A percentile compares a stretch with the other conserved stretches of the same genome.
Evolutionary conservation across 1,140 invertebrate genomes (phyloP).

Genomic region (Wiebesia pumilae): DNA sequence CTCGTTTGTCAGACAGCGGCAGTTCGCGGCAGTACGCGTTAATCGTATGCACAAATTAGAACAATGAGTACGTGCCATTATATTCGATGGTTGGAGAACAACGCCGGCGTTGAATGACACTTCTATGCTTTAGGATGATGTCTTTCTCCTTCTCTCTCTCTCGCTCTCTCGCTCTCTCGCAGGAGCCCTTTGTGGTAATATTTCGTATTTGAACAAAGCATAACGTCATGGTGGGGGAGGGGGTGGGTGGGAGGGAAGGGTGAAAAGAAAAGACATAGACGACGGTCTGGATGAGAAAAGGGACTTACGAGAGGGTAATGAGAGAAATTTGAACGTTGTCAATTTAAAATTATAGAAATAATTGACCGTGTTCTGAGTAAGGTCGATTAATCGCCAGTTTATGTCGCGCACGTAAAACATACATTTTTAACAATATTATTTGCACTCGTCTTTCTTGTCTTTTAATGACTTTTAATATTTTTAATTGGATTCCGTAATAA

Average conservation of each 20-base stretch:
- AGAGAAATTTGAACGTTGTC: constrained; percentile 25
- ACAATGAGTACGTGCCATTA: constrained; percentile 73
- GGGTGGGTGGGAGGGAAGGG: constrained; percentile 18
- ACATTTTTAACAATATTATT: not conserved
- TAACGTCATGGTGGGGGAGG: not conserved
- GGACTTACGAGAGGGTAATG: constrained; percentile 8
- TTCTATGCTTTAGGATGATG: constrained; percentile 64
- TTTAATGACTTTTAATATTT: not conserved
- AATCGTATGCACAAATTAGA: constrained; percentile 75
- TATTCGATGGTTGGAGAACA: constrained; percentile 63
- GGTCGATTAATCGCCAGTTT: not conserved
- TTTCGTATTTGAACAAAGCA: constrained; percentile 47
- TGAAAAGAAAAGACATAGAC: constrained; percentile 39
- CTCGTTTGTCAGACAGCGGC: constrained; percentile 60
- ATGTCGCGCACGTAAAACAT: not conserved
- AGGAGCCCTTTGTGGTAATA: constrained; percentile 60
- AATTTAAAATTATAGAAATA: constrained; percentile 29
- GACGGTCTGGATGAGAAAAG: constrained; percentile 3
- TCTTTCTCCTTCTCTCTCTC: constrained; percentile 47
- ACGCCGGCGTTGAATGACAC: constrained; percentile 68
- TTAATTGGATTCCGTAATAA: constrained; percentile 13
- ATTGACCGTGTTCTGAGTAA: not conserved
- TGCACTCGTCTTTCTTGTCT: not conserved
- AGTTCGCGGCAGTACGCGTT: constrained; percentile 59
- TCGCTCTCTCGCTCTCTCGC: constrained; percentile 34